Percentiles rank a stretch among this genome's conserved stretches.
phyloP scores from a whole-genome alignment of 1,140 invertebrate species.

The Macrostomum lignano region DNA sequence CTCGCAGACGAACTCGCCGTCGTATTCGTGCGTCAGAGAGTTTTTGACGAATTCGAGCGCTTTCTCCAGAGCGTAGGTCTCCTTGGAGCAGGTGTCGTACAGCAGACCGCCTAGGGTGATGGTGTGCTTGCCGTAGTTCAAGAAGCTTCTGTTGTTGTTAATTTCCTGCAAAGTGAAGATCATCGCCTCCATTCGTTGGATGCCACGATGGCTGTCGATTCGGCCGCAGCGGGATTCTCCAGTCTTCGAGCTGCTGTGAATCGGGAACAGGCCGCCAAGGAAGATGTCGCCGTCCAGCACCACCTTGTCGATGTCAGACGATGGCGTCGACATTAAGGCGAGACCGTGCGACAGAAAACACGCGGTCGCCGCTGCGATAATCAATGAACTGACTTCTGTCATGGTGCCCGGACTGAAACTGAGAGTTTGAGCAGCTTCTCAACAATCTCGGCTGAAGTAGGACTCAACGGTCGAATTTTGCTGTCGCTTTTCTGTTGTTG shows the following conservation, averaged over 20 bases:
- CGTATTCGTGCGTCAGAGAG: constrained; percentile 6
- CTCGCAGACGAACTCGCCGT: not conserved
- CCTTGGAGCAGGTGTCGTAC: constrained; percentile 42
- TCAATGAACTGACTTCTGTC: too few relatives aligned
- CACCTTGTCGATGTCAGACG: too few relatives aligned
- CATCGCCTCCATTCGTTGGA: constrained; percentile 50
- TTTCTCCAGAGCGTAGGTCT: constrained; percentile 44
- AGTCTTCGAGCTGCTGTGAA: constrained; percentile 33
- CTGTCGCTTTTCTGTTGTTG: too few relatives aligned
- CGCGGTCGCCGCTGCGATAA: too few relatives aligned
- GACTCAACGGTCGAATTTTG: too few relatives aligned
- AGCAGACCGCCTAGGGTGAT: constrained; percentile 40
- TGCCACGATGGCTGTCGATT: constrained; percentile 38
- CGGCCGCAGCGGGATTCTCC: constrained; percentile 32
- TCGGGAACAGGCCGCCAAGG: constrained; percentile 43
- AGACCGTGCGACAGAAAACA: too few relatives aligned
- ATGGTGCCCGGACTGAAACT: too few relatives aligned
- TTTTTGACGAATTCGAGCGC: constrained; percentile 39
- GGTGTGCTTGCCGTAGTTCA: too few relatives aligned
- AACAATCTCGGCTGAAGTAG: too few relatives aligned
- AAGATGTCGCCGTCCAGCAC: constrained; percentile 40
- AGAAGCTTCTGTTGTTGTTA: constrained; percentile 33
- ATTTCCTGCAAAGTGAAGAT: constrained; percentile 46
- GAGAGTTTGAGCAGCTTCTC: too few relatives aligned
- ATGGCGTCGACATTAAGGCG: too few relatives aligned